Base-by-base conservation (phyloP, 2,888 invertebrate species). In the Priapulus caudatus region DNA sequence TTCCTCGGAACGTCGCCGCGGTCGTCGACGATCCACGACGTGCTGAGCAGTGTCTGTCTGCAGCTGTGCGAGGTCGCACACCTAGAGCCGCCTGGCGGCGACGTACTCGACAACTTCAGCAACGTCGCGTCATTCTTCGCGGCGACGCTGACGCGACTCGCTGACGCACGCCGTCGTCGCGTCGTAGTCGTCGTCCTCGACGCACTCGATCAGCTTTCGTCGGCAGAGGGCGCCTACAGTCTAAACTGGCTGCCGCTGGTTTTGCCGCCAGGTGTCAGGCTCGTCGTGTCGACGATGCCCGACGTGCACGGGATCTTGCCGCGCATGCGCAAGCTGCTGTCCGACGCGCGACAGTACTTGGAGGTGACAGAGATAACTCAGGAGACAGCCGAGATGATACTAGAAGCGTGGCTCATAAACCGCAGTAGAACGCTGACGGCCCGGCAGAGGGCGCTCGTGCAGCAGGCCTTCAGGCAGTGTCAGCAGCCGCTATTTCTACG, bases 1-100 rank as follows among this genome's bases (percentile, higher is more conserved):
- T 97, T 95, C 70, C 78, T 97, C 23, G 97, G 97, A 20, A 95
- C 93, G 1, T 95, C 95, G 10, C 95, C 97, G 1, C 93, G 95
- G 71, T 92, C 91, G 59, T 92, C 92, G 59, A 89, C 91, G 20
- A 76, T 95, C 45, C 88, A 91, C 1, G 93, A 93, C 0, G 86
- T 95, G 0, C 78, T 97, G 20, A 90, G 91, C 57, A 92, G 91
- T 33, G 86, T 97, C 57, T 95, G 92, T 69, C 88, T 91, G 68
- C 92, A 95, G 78, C 86, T 88, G 84, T 89, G 62, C 43, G 59
- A 58, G 43, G 51, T 67, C 23, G 68, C 67, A 54, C 63, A 64
- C 21, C 59, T 5, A 33, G n/a, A 33, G 5, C 5, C 10, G n/a
- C 33, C 33, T 10, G 5, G 10, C 5, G 10, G n/a, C 10, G n/a